Conservation (phyloP, 2,888 invertebrate genomes). For the Caenorhabditis becei region DNA sequence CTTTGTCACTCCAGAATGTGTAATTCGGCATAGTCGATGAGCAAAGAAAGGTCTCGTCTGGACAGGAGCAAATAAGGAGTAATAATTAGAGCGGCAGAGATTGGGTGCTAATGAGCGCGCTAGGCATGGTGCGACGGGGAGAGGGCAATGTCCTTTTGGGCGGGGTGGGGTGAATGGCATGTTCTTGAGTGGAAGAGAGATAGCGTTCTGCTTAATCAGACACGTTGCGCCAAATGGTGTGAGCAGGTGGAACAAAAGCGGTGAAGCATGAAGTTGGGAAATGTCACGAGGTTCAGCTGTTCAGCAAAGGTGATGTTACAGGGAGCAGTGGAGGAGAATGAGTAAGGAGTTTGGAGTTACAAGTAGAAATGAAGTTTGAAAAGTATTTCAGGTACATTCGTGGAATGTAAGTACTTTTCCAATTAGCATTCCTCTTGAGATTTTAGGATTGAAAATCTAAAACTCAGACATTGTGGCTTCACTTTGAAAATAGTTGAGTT, state of each 20-base stretch:
- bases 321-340: not conserved
- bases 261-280: slow-evolving; percentile 2
- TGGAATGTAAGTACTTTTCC: too few relatives aligned
- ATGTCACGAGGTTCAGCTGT: slow-evolving; percentile 6
- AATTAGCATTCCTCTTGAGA: too few relatives aligned
- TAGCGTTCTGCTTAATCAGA: slow-evolving; percentile 10
- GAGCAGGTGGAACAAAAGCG: not conserved
- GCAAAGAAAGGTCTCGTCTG: slow-evolving; percentile 10
- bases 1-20: slow-evolving; percentile 42
- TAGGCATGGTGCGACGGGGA: not conserved
- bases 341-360: not conserved
- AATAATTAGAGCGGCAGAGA: slow-evolving; percentile 28
- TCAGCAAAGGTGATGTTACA: not conserved
- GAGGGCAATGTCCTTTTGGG: slow-evolving; percentile 11
- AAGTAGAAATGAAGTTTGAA: too few relatives aligned
- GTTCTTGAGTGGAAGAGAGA: slow-evolving; percentile 26
- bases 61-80: slow-evolving; percentile 6
- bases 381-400: too few relatives aligned
- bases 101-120: slow-evolving; percentile 16
- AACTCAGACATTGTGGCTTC: too few relatives aligned
- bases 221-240: slow-evolving; percentile 20
- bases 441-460: too few relatives aligned
- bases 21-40: slow-evolving; percentile 18
- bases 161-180: slow-evolving; percentile 17
- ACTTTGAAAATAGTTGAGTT: too few relatives aligned